Conservation (phyloP, 2,888 invertebrate species). For the Euproctis similis region DNA sequence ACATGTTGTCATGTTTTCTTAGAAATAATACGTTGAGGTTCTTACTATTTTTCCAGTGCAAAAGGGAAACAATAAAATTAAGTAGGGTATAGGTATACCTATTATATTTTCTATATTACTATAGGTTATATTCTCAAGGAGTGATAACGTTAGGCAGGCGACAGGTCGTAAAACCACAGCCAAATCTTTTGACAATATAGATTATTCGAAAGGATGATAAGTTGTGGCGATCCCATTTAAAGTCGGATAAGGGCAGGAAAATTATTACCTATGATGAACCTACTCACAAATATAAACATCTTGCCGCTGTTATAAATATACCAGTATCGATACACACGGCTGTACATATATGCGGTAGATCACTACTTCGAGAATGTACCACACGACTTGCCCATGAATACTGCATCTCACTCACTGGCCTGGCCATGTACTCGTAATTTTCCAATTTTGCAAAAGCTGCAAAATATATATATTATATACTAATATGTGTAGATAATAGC, state of each 20-base stretch:
- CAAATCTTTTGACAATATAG: background rate
- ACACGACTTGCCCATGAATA: conserved; percentile 51
- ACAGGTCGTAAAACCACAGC: too few relatives aligned
- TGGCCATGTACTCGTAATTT: conserved; percentile 33
- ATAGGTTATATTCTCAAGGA: too few relatives aligned
- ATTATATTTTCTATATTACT: too few relatives aligned
- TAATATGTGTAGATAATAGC: too few relatives aligned
- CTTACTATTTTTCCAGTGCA: too few relatives aligned
- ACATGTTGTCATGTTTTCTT: too few relatives aligned
- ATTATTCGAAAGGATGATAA: background rate
- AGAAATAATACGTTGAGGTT: too few relatives aligned
- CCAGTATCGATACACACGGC: conserved; percentile 37
- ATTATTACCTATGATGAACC: background rate
- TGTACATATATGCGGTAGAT: conserved; percentile 40
- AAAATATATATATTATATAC: too few relatives aligned
- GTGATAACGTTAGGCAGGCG: too few relatives aligned
- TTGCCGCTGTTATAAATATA: conserved; percentile 49
- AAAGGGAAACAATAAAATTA: too few relatives aligned
- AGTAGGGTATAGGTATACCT: too few relatives aligned
- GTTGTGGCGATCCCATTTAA: background rate
- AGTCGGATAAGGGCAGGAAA: too few relatives aligned
- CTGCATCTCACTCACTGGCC: conserved; percentile 9
- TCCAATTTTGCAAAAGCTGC: conserved; percentile 36
- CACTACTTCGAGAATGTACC: conserved; percentile 30
- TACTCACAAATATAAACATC: conserved; percentile 39